Base-by-base conservation (phyloP, 2,888 invertebrate species). In the Thyatira batis region DNA sequence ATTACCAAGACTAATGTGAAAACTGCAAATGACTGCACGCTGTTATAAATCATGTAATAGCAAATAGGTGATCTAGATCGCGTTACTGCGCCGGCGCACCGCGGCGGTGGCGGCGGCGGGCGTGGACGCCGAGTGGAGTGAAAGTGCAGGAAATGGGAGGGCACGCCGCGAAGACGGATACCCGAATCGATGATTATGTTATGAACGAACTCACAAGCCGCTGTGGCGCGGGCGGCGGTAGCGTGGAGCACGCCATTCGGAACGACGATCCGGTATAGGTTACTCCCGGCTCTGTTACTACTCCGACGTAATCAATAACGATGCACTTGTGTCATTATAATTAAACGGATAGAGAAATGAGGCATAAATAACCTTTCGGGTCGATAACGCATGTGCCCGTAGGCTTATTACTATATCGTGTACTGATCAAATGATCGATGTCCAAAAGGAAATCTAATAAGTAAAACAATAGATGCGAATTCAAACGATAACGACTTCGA, bases 91-190 rank as follows among this genome's bases (percentile, higher is more conserved):
- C 17, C 39, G 39, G 8, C 39, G 39, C 39, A 1, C 13, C 39
- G 39, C 17, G 8, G 39, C 13, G 9, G 33, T 13, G 33, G 13
- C 23, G 23, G 23, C 30, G 54, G 57, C 59, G 57, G 57, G 56
- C 49, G 54, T 45, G 56, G 64, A 50, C 58, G 55, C 54, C 53
- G 50, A 76, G 77, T 72, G 77, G 50, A 76, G 79, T 72, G 79
- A 79, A 80, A 79, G 78, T 78, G 72, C 61, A 69, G 74, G 72
- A 77, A 77, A 58, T 67, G 63, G 58, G 62, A 56, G 49, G 63
- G 55, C 61, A n/a, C 17, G n/a, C 39, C 39, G 39, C 17, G 39
- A 39, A 17, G 39, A 39, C 17, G 39, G 39, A 39, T 8, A 2
- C n/a, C 13, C 33, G 33, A 33, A 33, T 33, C 33, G 33, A 33